phyloP scores from a whole-genome alignment of 2,113 vertebrate genomes.

The Penelope pileata region DNA sequence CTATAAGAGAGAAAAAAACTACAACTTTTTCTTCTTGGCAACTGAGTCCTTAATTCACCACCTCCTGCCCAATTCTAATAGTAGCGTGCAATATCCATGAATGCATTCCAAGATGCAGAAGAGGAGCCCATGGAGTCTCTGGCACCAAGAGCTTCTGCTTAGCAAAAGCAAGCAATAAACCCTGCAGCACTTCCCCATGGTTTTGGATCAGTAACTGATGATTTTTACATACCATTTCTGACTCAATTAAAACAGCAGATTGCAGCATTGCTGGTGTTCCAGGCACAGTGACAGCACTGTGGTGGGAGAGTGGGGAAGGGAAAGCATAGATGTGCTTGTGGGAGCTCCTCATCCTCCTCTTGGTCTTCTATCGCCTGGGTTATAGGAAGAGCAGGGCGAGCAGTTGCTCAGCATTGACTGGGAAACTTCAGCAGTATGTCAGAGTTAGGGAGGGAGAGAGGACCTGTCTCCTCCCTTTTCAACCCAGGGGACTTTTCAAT shows the following conservation, averaged over 20 bases:
- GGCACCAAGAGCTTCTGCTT: background rate
- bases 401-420: background rate
- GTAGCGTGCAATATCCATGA: background rate
- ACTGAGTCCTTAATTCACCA: background rate
- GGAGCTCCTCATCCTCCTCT: background rate
- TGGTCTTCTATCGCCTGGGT: background rate
- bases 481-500: background rate
- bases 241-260: background rate
- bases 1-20: background rate
- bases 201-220: background rate
- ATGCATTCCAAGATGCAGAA: background rate
- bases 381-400: background rate
- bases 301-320: background rate
- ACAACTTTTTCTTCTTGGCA: background rate
- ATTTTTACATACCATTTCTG: background rate
- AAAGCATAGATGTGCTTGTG: background rate
- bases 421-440: background rate
- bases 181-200: fast-evolving
- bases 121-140: background rate
- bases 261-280: background rate
- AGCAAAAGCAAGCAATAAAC: background rate
- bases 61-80: background rate
- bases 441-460: background rate
- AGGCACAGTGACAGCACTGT: background rate
- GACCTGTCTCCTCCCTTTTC: background rate